Evolutionary conservation across 2,113 vertebrate genomes (phyloP), one percentile per base, ranked within the genome.

Genomic region (Daphoenositta chrysoptera): DNA sequence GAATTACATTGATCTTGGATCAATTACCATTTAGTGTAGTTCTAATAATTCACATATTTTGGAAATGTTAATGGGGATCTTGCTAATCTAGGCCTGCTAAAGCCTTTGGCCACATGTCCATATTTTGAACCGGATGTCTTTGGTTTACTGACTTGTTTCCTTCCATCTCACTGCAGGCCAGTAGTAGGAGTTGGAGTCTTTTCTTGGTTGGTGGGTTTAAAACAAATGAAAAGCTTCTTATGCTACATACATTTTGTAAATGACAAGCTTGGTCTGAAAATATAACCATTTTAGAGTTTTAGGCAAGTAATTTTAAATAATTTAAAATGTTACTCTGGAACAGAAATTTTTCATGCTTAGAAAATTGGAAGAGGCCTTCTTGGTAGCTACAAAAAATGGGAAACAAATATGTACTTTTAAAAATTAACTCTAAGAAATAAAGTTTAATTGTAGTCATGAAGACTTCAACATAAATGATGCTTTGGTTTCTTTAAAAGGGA

Each of bases 181-280:
- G 40, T 39, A 64, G 44, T 47, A 68, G 79, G 39, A 93, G 42
- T 28, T 87, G 70, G n/a, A 58, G 85, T 82, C 1, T 90, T 93
- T 89, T 75, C 60, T 85, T 73, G 11, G 24, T 28, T 90, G 70
- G 39, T 87, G 58, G 42, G 37, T 68, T 68, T 95, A 66, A 65
- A 94, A 87, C 23, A 80, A 28, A 40, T 80, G 69, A 58, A 95
- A 97, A 87, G 8, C 16, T 30, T 92, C n/a, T 75, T 84, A 64
- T 20, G n/a, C 20, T 79, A 14, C 30, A 8, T 87, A 54, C n/a
- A 64, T 87, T 94, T 91, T 93, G 50, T 85, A 73, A 96, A 83
- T 31, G 33, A 90, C 30, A 79, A 44, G 48, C 35, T 94, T 66
- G n/a, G 45, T 83, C 88, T 94, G 70, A 89, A 96, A 95, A 79